Percentiles rank a stretch among this genome's conserved stretches.
Evolutionary conservation across 2,113 vertebrate species (phyloP).

Genomic region (Piaya cayana): DNA sequence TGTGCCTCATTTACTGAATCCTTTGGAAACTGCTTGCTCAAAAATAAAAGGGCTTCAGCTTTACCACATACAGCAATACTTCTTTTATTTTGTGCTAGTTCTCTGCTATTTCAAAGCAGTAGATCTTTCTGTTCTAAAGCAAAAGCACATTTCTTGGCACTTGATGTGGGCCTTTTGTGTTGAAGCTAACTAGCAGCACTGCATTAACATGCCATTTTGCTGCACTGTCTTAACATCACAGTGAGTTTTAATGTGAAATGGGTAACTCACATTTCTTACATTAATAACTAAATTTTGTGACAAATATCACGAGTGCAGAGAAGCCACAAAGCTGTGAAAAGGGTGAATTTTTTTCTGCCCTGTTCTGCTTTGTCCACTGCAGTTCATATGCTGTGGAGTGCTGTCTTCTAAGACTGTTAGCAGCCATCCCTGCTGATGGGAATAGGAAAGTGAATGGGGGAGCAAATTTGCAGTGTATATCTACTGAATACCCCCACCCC

Average conservation of each 20-base stretch:
- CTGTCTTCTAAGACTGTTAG: neutral
- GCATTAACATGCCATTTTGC: neutral
- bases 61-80: neutral
- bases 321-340: neutral
- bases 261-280: neutral
- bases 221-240: neutral
- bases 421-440: neutral
- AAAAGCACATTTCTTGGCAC: neutral
- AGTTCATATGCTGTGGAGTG: rapidly evolving
- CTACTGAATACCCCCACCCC: neutral
- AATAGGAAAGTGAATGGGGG: neutral
- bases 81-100: neutral
- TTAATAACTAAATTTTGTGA: neutral
- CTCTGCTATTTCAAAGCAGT: neutral
- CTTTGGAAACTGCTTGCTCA: neutral
- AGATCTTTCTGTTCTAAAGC: neutral
- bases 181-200: neutral
- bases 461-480: neutral
- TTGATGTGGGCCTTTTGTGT: neutral
- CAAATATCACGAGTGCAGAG: neutral
- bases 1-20: neutral
- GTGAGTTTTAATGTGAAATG: neutral
- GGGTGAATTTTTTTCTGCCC: rapidly evolving
- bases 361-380: neutral
- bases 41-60: neutral